These are phyloP conservation scores for Drosophila kikkawai DNA, from an alignment of 1,140 invertebrate genomes.

Conservation along the genomic window DNA sequence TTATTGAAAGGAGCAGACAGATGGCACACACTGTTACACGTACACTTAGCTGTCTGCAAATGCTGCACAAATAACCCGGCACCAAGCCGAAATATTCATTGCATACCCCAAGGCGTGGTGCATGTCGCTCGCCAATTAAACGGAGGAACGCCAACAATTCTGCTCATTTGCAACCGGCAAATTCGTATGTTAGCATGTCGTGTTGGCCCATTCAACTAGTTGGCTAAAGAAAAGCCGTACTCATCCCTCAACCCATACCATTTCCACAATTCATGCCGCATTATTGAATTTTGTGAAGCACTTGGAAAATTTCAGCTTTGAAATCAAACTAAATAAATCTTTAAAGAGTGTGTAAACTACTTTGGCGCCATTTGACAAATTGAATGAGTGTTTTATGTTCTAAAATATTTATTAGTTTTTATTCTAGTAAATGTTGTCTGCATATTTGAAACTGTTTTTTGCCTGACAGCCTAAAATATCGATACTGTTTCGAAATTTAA, in stretches of 20 bases:
- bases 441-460: too few relatives aligned
- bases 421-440: background rate
- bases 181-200: slow-evolving; percentile 57
- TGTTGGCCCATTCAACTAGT: slow-evolving; percentile 66
- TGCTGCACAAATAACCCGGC: slow-evolving; percentile 56
- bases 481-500: too few relatives aligned
- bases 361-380: slow-evolving; percentile 3
- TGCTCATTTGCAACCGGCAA: slow-evolving; percentile 60
- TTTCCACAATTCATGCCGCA: slow-evolving; percentile 5
- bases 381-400: background rate
- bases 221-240: slow-evolving; percentile 42
- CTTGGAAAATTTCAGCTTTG: slow-evolving; percentile 1
- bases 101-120: slow-evolving; percentile 71
- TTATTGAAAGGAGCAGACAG: slow-evolving; percentile 66
- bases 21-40: slow-evolving; percentile 7
- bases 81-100: slow-evolving; percentile 53
- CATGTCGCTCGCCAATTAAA: slow-evolving; percentile 76
- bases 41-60: slow-evolving; percentile 17
- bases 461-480: background rate
- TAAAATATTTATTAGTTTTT: background rate
- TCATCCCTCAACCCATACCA: background rate
- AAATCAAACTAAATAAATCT: background rate
- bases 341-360: background rate
- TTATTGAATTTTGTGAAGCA: slow-evolving; percentile 49
- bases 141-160: slow-evolving; percentile 72